These are phyloP conservation scores for Pocillopora verrucosa DNA, from an alignment of 64 coral and sea anemone genomes.

Conservation along the genomic window DNA sequence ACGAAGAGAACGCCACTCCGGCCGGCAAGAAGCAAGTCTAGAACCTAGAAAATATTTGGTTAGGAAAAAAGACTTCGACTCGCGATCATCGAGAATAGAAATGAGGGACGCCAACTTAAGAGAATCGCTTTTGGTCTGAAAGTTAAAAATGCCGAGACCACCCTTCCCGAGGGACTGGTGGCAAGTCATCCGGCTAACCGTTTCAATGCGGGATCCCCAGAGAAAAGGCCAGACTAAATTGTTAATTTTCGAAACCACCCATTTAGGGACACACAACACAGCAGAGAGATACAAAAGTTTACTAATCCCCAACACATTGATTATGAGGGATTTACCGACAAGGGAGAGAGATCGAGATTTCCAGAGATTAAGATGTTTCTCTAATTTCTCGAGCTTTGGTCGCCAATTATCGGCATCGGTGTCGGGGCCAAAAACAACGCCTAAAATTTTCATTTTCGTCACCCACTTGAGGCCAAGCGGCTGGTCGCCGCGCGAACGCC, in stretches of 20 bases:
- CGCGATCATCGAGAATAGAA: neutral
- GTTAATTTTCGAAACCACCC: no score
- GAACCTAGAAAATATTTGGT: neutral
- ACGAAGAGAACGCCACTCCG: neutral
- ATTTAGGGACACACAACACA: neutral
- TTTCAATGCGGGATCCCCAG: no score
- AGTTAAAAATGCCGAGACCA: no score
- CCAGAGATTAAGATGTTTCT: slow-evolving; percentile 30
- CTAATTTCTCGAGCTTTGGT: no score
- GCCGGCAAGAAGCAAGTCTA: neutral
- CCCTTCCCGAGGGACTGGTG: no score
- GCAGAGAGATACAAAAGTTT: neutral
- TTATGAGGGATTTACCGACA: neutral
- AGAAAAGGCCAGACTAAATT: no score
- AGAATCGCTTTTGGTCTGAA: neutral
- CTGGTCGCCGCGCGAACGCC: no score
- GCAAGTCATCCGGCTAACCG: no score
- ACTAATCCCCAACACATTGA: neutral
- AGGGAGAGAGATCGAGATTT: neutral
- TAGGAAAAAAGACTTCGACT: neutral
- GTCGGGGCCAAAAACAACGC: no score
- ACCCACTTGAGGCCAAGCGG: no score
- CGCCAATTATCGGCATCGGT: no score
- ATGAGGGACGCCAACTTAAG: neutral
- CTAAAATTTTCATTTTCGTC: no score